phyloP scores from a whole-genome alignment of 2,797 vertebrate species.

The Myiothlypis chrysogaster region DNA sequence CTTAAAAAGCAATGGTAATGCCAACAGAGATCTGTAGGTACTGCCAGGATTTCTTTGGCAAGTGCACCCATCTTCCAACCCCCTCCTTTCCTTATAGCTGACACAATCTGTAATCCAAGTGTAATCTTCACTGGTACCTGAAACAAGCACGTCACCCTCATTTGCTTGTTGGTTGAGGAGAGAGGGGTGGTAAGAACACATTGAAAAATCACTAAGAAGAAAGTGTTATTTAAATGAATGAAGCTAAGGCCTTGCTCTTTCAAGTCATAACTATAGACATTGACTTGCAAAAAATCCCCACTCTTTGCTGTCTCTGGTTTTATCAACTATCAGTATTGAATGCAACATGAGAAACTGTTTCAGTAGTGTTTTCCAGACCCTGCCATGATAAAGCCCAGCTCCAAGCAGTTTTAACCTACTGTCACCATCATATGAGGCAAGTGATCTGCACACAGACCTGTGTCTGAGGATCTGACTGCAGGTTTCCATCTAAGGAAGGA shows the following conservation, averaged over 20 bases:
- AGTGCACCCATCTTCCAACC: neutral
- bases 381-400: neutral
- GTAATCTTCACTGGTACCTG: fast-evolving
- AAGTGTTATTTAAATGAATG: neutral
- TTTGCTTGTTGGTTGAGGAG: neutral
- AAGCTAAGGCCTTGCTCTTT: neutral
- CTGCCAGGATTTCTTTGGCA: neutral
- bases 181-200: neutral
- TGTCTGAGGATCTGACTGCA: neutral
- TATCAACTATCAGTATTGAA: neutral
- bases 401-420: neutral
- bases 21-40: neutral
- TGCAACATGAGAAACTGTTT: neutral
- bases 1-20: neutral
- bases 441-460: neutral
- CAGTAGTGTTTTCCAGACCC: neutral
- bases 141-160: neutral
- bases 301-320: neutral
- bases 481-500: slow-evolving; percentile 35
- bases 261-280: neutral
- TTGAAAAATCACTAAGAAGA: neutral
- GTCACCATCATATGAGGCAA: neutral
- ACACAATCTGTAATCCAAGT: neutral
- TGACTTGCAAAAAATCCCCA: neutral
- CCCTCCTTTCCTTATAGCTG: neutral